These are phyloP conservation scores for Sesia bembeciformis DNA, from an alignment of 2,888 invertebrate genomes.

Conservation along the genomic window DNA sequence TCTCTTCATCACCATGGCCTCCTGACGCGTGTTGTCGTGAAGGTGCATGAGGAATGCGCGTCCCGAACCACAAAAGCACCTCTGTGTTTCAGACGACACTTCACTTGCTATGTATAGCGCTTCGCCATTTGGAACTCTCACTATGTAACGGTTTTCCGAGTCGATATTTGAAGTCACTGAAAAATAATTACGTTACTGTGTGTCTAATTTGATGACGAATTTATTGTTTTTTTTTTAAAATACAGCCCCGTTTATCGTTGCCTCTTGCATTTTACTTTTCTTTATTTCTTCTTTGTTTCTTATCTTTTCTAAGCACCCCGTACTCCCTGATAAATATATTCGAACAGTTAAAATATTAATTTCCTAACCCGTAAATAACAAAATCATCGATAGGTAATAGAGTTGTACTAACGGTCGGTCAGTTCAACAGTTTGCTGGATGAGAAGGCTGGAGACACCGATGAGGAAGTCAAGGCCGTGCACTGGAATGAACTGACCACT, in stretches of 20 bases:
- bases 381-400: too few relatives aligned
- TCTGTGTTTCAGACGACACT: constrained; percentile 73
- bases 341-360: too few relatives aligned
- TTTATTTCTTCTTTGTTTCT: too few relatives aligned
- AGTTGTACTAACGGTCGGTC: constrained; percentile 76
- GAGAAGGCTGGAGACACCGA: constrained; percentile 78
- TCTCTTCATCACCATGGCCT: constrained; percentile 83
- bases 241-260: too few relatives aligned
- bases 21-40: constrained; percentile 87
- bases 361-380: too few relatives aligned
- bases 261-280: too few relatives aligned
- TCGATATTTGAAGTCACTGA: constrained; percentile 76
- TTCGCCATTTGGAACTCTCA: constrained; percentile 82
- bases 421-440: constrained; percentile 88
- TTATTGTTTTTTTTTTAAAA: too few relatives aligned
- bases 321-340: too few relatives aligned
- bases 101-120: constrained; percentile 85
- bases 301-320: too few relatives aligned
- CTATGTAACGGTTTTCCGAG: constrained; percentile 82
- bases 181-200: constrained; percentile 10
- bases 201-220: too few relatives aligned
- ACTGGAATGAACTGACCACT: constrained; percentile 77
- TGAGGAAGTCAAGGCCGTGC: constrained; percentile 81
- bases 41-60: constrained; percentile 86
- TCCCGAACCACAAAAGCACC: constrained; percentile 82